Conservation (phyloP, 1,140 invertebrate genomes). For the Drosophila kurseongensis region DNA sequence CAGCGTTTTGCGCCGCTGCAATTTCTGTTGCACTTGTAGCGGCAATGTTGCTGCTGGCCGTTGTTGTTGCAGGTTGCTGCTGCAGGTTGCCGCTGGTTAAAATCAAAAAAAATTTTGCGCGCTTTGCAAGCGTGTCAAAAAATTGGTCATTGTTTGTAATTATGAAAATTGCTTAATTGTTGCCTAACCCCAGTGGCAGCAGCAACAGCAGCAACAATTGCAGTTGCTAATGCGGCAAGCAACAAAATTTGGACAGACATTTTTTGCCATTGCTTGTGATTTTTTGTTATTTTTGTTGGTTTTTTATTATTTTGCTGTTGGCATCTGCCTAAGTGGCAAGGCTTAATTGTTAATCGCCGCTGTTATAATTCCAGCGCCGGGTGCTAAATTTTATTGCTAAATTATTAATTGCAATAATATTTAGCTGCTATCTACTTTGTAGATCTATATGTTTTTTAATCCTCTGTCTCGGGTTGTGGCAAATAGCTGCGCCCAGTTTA, state of each 20-base stretch:
- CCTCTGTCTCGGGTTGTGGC: slow-evolving; percentile 38
- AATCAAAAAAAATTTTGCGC: slow-evolving; percentile 75
- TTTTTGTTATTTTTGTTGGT: slow-evolving; percentile 9
- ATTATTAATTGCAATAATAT: slow-evolving; percentile 76
- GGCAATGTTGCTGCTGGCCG: slow-evolving; percentile 5
- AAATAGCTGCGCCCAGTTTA: slow-evolving; percentile 67
- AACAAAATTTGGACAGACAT: slow-evolving; percentile 44
- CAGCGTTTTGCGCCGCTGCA: slow-evolving; percentile 40
- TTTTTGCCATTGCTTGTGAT: slow-evolving; percentile 14
- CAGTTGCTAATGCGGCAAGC: slow-evolving; percentile 45
- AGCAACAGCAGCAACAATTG: slow-evolving; percentile 33
- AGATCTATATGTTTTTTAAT: slow-evolving; percentile 44
- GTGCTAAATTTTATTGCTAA: slow-evolving; percentile 70
- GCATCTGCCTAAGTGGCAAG: slow-evolving; percentile 75
- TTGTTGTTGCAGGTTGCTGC: slow-evolving; percentile 12
- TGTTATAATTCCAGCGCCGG: slow-evolving; percentile 54
- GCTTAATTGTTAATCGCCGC: slow-evolving; percentile 71
- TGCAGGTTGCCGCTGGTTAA: slow-evolving; percentile 70
- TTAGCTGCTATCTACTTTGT: slow-evolving; percentile 48
- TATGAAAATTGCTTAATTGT: slow-evolving; percentile 83
- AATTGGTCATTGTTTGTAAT: slow-evolving; percentile 83
- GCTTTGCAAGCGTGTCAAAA: slow-evolving; percentile 82
- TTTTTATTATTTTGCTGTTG: slow-evolving; percentile 16
- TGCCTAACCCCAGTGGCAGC: slow-evolving; percentile 67
- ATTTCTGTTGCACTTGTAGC: slow-evolving; percentile 22